Evolutionary conservation across 2,113 vertebrate species (phyloP), one percentile per base, ranked within the genome.

Genomic region (Todiramphus chloris): DNA sequence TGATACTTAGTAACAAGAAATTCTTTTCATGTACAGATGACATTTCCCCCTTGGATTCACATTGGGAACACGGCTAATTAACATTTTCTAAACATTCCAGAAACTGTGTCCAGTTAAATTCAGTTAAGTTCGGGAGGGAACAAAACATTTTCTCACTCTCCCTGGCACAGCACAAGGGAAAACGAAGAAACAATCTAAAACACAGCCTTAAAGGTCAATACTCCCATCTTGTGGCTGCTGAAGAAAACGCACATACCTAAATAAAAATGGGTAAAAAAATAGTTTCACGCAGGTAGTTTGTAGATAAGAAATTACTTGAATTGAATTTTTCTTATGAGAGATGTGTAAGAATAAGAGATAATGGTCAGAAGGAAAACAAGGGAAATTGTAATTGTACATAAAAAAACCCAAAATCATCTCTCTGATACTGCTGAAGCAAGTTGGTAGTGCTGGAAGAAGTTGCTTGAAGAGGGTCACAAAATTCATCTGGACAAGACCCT

Each of bases 191-290:
- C 10, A 20, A 43, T 21, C 23, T 7, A 50, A 70, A 67, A 67
- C 9, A 19, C 17, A 58, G 5, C 67, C 83, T n/a, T 63, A 70
- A 97, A 97, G 84, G 73, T 62, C 89, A 97, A 98, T 88, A 97
- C 97, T 98, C 63, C 98, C 98, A 98, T 94, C 98, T 98, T 95
- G 98, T 98, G 98, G 98, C 50, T 50, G 7, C 7, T 27, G 5
- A 31, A 85, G 86, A 92, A 95, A 98, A 96, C 8, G 41, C 97
- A 93, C 3, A 9, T 66, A 25, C 6, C 6, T 44, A 31, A 60
- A 43, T 11, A 51, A 67, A 93, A 83, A 16, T 5, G 50, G 24
- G 13, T 6, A 14, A 14, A 51, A 2, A 33, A 74, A 58, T 50
- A 11, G 13, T 56, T 56, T n/a, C 17, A n/a, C 13, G 6, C 13